Base-by-base conservation (phyloP, 1,140 invertebrate species). In the Dreissena rostriformis region DNA sequence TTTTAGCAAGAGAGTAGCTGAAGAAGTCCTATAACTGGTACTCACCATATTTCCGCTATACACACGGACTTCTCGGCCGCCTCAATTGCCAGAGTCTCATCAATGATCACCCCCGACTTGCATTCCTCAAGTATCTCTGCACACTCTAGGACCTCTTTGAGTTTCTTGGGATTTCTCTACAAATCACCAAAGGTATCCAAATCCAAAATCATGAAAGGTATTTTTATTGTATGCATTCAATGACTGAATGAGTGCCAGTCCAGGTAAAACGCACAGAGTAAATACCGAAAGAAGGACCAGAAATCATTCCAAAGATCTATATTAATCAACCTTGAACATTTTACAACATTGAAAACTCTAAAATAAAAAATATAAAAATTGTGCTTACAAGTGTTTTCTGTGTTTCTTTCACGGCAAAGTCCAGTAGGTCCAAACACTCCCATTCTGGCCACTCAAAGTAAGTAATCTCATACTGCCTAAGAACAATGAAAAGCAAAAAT, bases 371-470 rank as follows among this genome's bases (percentile, higher is more conserved):
- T 39, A n/a, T n/a, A 67, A n/a, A 67, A 15, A 22, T 28, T 68
- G 19, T 8, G 73, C 79, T 73, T 15, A 81, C 79, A n/a, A 81
- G 29, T 28, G 53, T 29, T 51, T 24, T 65, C 67, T 81, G 68
- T 24, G 71, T 66, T 26, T 65, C 67, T 15, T 53, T 26, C 19
- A 73, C 68, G 0, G 71, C 80, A 68, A 63, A 61, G 22, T 82
- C 80, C 10, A 82, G 39, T 11, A 82, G 49, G 28, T 82, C 80
- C n/a, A 82, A 6, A 66, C 72, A 75, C 24, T 82, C 80, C 80
- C 71, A 82, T 29, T 82, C 71, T 17, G 65, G 55, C 80, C 80
- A 82, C 22, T 74, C 72, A 17, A 82, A 28, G 22, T 55, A 82
- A n/a, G 68, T 73, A 29, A 65, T 75, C 24, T 49, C n/a, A 11